Percentiles rank a stretch among this genome's conserved stretches.
Evolutionary conservation across 2,888 invertebrate species (phyloP).

Genomic region (Eristalis arbustorum): DNA sequence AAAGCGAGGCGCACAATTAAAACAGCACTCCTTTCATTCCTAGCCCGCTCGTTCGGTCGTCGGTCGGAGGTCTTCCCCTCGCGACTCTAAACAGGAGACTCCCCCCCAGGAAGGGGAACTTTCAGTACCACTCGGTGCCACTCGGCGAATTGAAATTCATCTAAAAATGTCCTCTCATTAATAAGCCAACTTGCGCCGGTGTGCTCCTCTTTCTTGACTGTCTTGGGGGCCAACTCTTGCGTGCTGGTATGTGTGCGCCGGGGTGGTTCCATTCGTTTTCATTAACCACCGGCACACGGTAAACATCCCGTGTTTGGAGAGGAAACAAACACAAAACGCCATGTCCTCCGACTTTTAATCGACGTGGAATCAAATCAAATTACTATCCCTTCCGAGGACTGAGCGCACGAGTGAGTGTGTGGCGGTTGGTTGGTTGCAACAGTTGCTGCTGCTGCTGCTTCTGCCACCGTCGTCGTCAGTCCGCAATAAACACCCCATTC

Average conservation of each 20-base stretch:
- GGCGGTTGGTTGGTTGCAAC: conserved; percentile 18
- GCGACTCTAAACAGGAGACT: conserved; percentile 5
- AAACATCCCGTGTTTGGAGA: conserved; percentile 62
- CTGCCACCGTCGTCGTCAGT: conserved; percentile 53
- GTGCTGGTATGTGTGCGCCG: neutral
- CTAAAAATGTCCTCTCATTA: conserved; percentile 71
- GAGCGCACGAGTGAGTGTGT: neutral
- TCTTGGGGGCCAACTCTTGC: conserved; percentile 13
- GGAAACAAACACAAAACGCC: conserved; percentile 63
- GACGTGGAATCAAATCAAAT: conserved; percentile 70
- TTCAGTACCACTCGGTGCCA: conserved; percentile 64
- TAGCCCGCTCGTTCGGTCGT: neutral
- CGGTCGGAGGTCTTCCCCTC: neutral
- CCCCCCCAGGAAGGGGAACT: conserved; percentile 24
- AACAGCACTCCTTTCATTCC: neutral
- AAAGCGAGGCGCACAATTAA: conserved; percentile 38
- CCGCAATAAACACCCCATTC: conserved; percentile 65
- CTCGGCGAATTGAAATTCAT: conserved; percentile 65
- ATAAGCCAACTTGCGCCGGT: conserved; percentile 53
- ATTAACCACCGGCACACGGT: conserved; percentile 57
- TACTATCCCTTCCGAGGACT: conserved; percentile 27
- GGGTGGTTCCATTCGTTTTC: conserved; percentile 62
- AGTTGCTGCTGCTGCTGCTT: conserved; percentile 45
- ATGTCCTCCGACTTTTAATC: conserved; percentile 69
- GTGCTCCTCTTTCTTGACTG: neutral